A percentile compares a stretch with the other conserved stretches of the same genome.
Evolutionary conservation across 2,113 vertebrate species (phyloP).

Genomic region (Urocynchramus pylzowi): DNA sequence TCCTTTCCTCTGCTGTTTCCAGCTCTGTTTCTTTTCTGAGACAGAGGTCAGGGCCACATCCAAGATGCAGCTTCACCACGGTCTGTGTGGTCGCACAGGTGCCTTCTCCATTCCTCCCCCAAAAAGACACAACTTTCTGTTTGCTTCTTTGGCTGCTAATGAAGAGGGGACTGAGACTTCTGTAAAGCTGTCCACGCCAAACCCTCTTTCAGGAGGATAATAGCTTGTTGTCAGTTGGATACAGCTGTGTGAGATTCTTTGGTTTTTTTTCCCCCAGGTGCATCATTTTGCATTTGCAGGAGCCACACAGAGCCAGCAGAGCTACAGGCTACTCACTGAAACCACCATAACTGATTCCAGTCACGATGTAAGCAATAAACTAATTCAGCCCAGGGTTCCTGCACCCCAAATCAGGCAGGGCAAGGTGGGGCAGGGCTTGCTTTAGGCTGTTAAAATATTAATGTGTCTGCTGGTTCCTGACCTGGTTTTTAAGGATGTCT

Average conservation of each 20-base stretch:
- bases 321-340: background rate
- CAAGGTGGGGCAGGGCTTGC: background rate
- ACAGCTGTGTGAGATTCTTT: background rate
- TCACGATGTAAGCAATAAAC: background rate
- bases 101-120: background rate
- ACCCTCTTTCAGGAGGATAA: background rate
- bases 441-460: background rate
- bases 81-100: fast-evolving
- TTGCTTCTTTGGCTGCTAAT: background rate
- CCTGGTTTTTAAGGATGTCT: background rate
- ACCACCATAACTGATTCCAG: background rate
- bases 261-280: background rate
- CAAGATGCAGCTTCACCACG: fast-evolving
- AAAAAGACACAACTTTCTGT: background rate
- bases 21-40: background rate
- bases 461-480: background rate
- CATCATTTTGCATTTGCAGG: background rate
- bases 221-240: background rate
- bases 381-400: background rate
- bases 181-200: background rate
- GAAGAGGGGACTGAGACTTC: background rate
- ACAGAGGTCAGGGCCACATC: background rate
- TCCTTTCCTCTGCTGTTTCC: background rate
- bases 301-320: background rate
- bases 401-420: background rate